Evolutionary conservation across 2,888 invertebrate genomes (phyloP), one percentile per base, ranked within the genome.

Genomic region (Yponomeuta sedellus): DNA sequence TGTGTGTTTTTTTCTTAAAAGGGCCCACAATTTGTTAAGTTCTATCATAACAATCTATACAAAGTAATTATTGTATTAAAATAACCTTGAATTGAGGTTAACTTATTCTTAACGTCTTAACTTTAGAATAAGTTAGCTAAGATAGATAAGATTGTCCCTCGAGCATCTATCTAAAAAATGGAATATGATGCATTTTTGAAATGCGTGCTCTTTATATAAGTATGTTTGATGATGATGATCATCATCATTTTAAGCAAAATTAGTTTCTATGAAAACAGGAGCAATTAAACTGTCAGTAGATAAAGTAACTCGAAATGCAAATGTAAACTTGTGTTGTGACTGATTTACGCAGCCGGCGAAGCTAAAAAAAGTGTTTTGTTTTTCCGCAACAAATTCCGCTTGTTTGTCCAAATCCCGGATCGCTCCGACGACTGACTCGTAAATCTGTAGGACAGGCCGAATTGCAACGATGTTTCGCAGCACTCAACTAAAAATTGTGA

Each of bases 361-460:
- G 77, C 78, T 78, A 83, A 88, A 88, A 86, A 84, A 87, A 34
- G 34, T 80, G 80, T 77, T 77, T 75, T 81, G 80, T 82, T 81
- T 79, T 64, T 59, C 78, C 79, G 80, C 81, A 84, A 86, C 84
- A 84, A 85, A 86, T 85, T 83, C 76, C 77, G 77, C 83, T 85
- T 87, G 89, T 90, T 88, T 86, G 85, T 80, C 77, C 85, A 83
- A 84, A 86, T 82, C 86, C 86, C 83, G 79, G 83, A 65, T 68
- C 63, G 68, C 78, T 76, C 71, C 80, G 77, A 78, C 83, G 86
- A 85, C 85, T 83, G 84, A 81, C 86, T 74, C 86, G 88, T 90
- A 90, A 91, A 91, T 89, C 82, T 81, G 79, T 82, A 79, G 82
- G 80, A 87, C 87, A 83, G 81, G 81, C 84, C 83, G 86, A 90